phyloP scores from a whole-genome alignment of 53 echinoderm and acorn worm genomes.

The Paracentrotus lividus region DNA sequence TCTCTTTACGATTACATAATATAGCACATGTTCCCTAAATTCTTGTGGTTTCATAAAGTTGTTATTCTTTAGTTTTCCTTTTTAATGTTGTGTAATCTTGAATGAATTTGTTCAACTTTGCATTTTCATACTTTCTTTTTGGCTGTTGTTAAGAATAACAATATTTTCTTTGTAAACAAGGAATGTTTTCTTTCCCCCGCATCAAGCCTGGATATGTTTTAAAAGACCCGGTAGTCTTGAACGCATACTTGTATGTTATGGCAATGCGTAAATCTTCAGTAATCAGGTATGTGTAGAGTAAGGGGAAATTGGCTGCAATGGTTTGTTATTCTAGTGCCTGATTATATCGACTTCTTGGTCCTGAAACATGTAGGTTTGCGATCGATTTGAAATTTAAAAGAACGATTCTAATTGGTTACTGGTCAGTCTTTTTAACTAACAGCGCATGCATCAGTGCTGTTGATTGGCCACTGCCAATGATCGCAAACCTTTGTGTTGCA shows the following conservation, averaged over 20 bases:
- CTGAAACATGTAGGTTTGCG: too few relatives aligned
- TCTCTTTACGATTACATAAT: too few relatives aligned
- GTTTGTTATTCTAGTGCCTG: too few relatives aligned
- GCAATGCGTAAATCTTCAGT: not conserved
- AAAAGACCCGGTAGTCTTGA: not conserved
- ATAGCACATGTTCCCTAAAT: not conserved
- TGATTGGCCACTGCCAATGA: too few relatives aligned
- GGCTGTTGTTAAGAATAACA: not conserved
- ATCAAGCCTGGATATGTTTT: not conserved
- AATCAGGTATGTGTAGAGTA: slow-evolving; percentile 37
- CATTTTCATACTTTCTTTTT: not conserved
- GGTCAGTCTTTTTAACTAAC: too few relatives aligned
- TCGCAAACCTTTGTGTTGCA: too few relatives aligned
- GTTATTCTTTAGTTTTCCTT: not conserved
- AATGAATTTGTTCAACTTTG: not conserved
- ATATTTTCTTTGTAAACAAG: slow-evolving; percentile 13
- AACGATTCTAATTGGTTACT: too few relatives aligned
- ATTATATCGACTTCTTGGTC: too few relatives aligned
- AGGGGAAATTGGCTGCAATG: too few relatives aligned
- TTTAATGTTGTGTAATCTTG: not conserved
- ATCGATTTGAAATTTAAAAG: too few relatives aligned
- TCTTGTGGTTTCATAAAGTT: not conserved
- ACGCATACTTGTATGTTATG: not conserved
- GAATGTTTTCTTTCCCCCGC: not conserved
- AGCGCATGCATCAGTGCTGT: too few relatives aligned